Percentiles rank a stretch among this genome's conserved stretches.
These are phyloP conservation scores for Brachypterus glaber DNA, from an alignment of 2,888 invertebrate species.

Conservation along the genomic window DNA sequence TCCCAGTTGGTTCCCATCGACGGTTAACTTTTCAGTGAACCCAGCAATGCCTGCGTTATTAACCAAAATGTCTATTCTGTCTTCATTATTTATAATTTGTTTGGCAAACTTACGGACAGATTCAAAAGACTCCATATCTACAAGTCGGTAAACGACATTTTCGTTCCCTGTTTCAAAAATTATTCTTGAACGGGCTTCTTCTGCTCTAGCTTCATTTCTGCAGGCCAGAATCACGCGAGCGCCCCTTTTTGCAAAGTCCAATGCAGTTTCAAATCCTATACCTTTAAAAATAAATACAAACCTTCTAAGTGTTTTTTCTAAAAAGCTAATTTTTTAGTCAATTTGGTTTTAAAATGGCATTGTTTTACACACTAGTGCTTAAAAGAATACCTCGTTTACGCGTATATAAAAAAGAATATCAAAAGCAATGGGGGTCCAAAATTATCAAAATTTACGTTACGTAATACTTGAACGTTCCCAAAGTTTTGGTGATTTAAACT, in stretches of 20 bases:
- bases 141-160: conserved; percentile 35
- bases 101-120: conserved; percentile 52
- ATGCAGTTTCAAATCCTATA: conserved; percentile 37
- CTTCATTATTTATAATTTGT: conserved; percentile 44
- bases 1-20: conserved; percentile 52
- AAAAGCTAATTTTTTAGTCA: no score
- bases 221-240: conserved; percentile 46
- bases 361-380: no score
- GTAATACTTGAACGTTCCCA: no score
- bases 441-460: no score
- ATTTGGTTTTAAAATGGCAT: no score
- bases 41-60: conserved; percentile 54
- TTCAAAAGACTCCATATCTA: conserved; percentile 45
- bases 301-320: no score
- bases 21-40: conserved; percentile 40
- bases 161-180: conserved; percentile 28
- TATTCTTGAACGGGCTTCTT: conserved; percentile 26
- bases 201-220: conserved; percentile 30
- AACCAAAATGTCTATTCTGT: conserved; percentile 50
- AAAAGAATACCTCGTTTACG: no score
- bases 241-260: conserved; percentile 41
- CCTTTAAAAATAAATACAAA: conserved; percentile 28
- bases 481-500: no score
- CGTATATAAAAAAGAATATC: no score
- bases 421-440: no score